phyloP scores from a whole-genome alignment of 2,113 vertebrate genomes.

The Myotis lucifugus region DNA sequence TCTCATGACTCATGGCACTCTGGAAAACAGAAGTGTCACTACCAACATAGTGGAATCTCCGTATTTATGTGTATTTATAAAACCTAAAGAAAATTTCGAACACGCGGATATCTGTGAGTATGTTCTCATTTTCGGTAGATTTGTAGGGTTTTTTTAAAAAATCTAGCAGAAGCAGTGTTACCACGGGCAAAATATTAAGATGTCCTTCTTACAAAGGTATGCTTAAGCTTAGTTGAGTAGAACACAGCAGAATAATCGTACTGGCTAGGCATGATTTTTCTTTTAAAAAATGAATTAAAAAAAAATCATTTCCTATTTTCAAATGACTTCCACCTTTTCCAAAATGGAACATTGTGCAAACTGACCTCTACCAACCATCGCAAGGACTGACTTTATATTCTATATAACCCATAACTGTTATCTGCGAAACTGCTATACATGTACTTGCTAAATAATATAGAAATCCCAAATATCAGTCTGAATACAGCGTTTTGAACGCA shows the following conservation, averaged over 20 bases:
- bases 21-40: background rate
- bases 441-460: conserved; percentile 16
- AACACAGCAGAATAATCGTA: conserved; percentile 7
- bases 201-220: background rate
- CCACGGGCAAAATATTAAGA: background rate
- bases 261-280: background rate
- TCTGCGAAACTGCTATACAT: conserved; percentile 16
- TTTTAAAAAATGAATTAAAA: background rate
- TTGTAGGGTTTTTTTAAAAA: background rate
- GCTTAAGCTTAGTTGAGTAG: background rate
- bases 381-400: background rate
- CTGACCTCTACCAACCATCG: background rate
- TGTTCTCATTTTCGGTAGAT: background rate
- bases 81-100: conserved; percentile 17
- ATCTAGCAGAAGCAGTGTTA: background rate
- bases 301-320: conserved; percentile 33
- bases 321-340: conserved; percentile 34
- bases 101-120: background rate
- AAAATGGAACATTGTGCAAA: background rate
- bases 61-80: background rate
- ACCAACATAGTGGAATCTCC: background rate
- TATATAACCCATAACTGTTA: conserved; percentile 17
- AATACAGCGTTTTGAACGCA: background rate
- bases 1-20: background rate
- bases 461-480: background rate